Percentiles rank a stretch among this genome's conserved stretches.
Conservation (phyloP, 30 jellyfish, hydroid and myxozoan genomes). For the Morbakka virulenta region DNA sequence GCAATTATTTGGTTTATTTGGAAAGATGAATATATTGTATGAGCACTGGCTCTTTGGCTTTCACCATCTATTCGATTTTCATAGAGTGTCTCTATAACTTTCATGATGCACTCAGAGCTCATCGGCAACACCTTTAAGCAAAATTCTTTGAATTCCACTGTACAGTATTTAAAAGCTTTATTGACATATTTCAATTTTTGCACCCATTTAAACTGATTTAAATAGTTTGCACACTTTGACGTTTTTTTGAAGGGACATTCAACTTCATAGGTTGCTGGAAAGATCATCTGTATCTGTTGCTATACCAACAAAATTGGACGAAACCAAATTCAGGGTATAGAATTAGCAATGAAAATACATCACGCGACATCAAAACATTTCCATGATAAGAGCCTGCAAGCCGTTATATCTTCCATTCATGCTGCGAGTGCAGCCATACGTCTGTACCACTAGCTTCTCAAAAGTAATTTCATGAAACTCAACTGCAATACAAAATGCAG, state of each 20-base stretch:
- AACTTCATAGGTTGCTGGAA: conserved; percentile 9
- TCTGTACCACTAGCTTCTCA: conserved; percentile 41
- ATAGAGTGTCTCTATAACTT: neutral
- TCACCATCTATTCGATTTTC: neutral
- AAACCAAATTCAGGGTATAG: conserved; percentile 27
- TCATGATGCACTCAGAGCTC: conserved; percentile 1
- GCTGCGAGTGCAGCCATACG: neutral
- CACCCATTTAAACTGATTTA: conserved; percentile 1
- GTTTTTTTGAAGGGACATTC: conserved; percentile 3
- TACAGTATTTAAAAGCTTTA: conserved; percentile 32
- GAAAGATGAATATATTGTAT: neutral
- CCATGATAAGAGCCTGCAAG: conserved; percentile 24
- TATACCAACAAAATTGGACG: conserved; percentile 29
- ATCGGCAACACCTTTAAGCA: conserved; percentile 11
- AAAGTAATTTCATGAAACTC: conserved; percentile 2
- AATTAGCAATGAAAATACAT: conserved; percentile 33
- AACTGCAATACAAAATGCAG: neutral
- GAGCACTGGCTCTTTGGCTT: neutral
- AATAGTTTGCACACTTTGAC: neutral
- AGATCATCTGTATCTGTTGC: conserved; percentile 20
- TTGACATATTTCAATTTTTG: neutral
- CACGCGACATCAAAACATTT: conserved; percentile 2
- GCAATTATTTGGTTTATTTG: no score
- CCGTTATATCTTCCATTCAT: conserved; percentile 19
- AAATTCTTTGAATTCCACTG: conserved; percentile 44